Percentiles rank a stretch among this genome's conserved stretches.
phyloP scores from a whole-genome alignment of 2,113 vertebrate genomes.

The Nothocercus julius region DNA sequence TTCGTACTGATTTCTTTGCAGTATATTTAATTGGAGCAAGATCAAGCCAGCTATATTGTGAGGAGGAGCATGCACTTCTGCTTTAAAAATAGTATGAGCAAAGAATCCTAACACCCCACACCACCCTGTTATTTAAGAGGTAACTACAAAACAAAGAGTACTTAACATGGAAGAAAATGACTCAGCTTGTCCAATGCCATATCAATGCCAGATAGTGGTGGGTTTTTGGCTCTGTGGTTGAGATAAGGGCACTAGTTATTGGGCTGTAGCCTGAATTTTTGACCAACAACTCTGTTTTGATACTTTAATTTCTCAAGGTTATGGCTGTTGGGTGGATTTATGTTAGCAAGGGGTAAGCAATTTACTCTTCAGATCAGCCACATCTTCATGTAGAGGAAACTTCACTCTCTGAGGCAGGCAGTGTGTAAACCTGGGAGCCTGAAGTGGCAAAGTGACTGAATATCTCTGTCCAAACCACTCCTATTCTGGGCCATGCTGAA shows the following conservation, averaged over 20 bases:
- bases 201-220: slow-evolving; percentile 22
- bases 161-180: slow-evolving; percentile 38
- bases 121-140: neutral
- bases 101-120: neutral
- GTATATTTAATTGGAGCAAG: neutral
- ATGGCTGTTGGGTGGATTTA: neutral
- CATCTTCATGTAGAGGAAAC: neutral
- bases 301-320: neutral
- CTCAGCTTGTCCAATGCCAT: neutral
- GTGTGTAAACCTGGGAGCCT: neutral
- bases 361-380: neutral
- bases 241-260: neutral
- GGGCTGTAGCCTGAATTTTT: neutral
- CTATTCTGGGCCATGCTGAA: neutral
- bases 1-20: neutral
- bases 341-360: neutral
- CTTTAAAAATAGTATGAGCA: slow-evolving; percentile 6
- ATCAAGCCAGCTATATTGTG: neutral
- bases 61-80: neutral
- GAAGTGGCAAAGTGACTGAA: neutral
- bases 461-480: neutral
- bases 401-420: neutral
- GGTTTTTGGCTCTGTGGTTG: neutral
- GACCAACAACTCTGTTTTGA: neutral
- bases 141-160: neutral